Conservation (phyloP, 2,113 vertebrate species). For the Budorcas taxicolor region DNA sequence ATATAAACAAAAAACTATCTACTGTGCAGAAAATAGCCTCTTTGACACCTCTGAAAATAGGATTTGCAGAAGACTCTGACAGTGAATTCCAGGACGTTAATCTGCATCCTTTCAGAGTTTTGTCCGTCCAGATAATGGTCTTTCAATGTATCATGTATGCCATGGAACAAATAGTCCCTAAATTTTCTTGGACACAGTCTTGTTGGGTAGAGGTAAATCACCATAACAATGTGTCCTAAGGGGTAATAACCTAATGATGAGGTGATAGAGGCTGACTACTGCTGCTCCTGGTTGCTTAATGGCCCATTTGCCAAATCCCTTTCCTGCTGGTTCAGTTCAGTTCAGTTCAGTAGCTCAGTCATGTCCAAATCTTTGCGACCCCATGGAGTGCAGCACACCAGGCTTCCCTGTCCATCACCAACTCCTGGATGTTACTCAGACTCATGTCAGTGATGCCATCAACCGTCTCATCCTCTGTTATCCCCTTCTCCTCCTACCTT, state of each 20-base stretch:
- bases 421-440: accelerated
- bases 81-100: not conserved
- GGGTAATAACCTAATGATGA: not conserved
- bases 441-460: not conserved
- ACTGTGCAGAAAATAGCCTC: not conserved
- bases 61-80: not conserved
- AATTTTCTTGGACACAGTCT: not conserved
- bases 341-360: too few species aligned
- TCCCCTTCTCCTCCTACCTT: not conserved
- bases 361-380: not conserved
- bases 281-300: not conserved
- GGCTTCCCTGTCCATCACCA: not conserved
- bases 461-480: not conserved
- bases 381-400: not conserved
- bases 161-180: not conserved
- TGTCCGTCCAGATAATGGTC: not conserved
- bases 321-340: not conserved
- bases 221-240: not conserved
- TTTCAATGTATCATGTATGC: not conserved
- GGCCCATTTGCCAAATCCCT: not conserved
- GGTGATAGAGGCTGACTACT: not conserved
- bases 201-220: not conserved
- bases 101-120: not conserved
- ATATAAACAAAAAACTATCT: not conserved
- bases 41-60: not conserved